A percentile compares a stretch with the other conserved stretches of the same genome.
Evolutionary conservation across 2,113 vertebrate species (phyloP).

Genomic region (Gobiocypris rarus): DNA sequence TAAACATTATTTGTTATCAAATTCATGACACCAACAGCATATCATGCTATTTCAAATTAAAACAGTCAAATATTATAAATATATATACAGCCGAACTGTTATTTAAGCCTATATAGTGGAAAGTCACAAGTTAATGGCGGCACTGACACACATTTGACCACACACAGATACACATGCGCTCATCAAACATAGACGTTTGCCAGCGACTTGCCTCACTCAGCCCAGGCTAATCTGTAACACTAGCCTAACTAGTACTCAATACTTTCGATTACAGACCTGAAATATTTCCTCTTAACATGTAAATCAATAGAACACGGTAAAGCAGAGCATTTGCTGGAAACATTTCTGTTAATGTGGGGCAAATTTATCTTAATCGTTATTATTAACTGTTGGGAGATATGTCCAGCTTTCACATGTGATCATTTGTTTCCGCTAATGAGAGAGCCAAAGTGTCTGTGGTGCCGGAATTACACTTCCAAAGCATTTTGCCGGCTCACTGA

Average conservation of each 20-base stretch:
- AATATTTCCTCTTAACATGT: constrained; percentile 38
- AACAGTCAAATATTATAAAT: neutral
- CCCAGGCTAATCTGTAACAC: constrained; percentile 33
- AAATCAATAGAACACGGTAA: constrained; percentile 44
- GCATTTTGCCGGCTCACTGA: constrained; percentile 47
- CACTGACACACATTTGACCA: constrained; percentile 35
- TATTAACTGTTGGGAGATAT: constrained; percentile 37
- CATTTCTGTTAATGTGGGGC: constrained; percentile 43
- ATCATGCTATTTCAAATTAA: neutral
- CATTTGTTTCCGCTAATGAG: constrained; percentile 39
- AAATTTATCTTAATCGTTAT: constrained; percentile 48
- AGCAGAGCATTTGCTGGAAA: constrained; percentile 43
- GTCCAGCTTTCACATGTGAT: constrained; percentile 19
- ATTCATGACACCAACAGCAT: neutral
- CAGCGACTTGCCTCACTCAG: constrained; percentile 8
- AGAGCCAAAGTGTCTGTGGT: constrained; percentile 11
- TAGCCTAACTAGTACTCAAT: constrained; percentile 37
- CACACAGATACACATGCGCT: constrained; percentile 15
- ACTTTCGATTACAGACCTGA: constrained; percentile 38
- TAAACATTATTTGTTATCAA: neutral
- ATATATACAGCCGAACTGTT: neutral
- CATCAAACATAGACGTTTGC: neutral
- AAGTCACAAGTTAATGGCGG: neutral
- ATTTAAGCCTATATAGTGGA: neutral
- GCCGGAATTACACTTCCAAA: constrained; percentile 49